Evolutionary conservation across 2,113 vertebrate genomes (phyloP), one percentile per base, ranked within the genome.

Genomic region (Heterocephalus glaber): DNA sequence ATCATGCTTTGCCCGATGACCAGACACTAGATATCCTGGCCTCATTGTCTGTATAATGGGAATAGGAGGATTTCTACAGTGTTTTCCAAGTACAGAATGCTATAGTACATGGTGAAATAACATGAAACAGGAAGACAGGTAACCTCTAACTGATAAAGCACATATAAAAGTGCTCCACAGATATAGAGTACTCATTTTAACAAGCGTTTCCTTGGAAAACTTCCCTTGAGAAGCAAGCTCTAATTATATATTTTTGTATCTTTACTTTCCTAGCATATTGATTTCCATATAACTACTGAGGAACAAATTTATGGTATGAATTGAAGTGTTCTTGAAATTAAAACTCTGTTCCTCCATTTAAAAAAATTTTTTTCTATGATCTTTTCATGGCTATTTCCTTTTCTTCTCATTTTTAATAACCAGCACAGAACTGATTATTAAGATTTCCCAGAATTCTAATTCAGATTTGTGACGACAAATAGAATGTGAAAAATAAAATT

Each of bases 371-470:
- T 95, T 92, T 49, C 47, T 87, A 44, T 70, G 24, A 68, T 77
- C 9, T 95, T 92, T 95, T 83, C 20, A 44, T 77, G 12, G 19
- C 16, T 66, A 79, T 58, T 74, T 68, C 16, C 35, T 68, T 80
- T 72, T 33, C 83, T 96, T n/a, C 24, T 81, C 44, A 70, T 47
- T 65, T 58, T 13, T 90, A 85, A 85, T 79, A 96, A 94, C 76
- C 63, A 94, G 52, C 26, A 96, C 24, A 72, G 63, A 68, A 19
- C 28, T 87, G 68, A 61, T 10, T 70, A n/a, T 70, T 81, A 94
- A 63, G 33, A 86, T 89, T 92, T 89, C 11, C 74, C 63, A 88
- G 38, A 66, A 90, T 74, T 92, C 10, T 94, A 80, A 95, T 63
- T 82, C 66, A 94, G 35, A 85, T 60, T 87, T 86, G n/a, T 89